Percentiles rank a stretch among this genome's conserved stretches.
phyloP scores from a whole-genome alignment of 1,140 invertebrate species.

The Panonychus citri region DNA sequence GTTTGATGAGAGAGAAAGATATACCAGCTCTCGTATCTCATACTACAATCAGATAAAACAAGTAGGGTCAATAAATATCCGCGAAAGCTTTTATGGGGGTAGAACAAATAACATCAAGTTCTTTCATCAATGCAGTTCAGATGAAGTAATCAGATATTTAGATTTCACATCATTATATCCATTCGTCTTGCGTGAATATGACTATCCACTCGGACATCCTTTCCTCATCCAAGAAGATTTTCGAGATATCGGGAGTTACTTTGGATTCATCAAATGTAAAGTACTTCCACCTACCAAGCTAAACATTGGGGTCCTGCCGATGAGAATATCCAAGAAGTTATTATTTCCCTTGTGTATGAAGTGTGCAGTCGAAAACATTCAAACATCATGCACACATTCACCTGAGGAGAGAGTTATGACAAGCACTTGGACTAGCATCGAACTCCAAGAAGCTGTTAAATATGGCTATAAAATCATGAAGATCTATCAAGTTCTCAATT shows the following conservation, averaged over 20 bases:
- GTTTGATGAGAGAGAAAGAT: not conserved
- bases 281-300: slow-evolving; percentile 11
- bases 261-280: slow-evolving; percentile 16
- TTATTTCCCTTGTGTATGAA: slow-evolving; percentile 14
- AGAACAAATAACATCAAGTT: slow-evolving; percentile 18
- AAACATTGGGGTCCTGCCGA: slow-evolving; percentile 12
- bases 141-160: slow-evolving; percentile 20
- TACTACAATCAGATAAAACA: not conserved
- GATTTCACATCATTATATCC: slow-evolving; percentile 11
- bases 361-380: slow-evolving; percentile 7
- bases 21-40: not conserved
- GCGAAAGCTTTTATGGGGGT: slow-evolving; percentile 21
- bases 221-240: slow-evolving; percentile 17
- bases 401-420: slow-evolving; percentile 17
- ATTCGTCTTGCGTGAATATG: not conserved
- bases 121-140: slow-evolving; percentile 13
- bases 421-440: slow-evolving; percentile 22
- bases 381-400: slow-evolving; percentile 15
- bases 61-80: not conserved
- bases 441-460: slow-evolving; percentile 20
- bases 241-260: slow-evolving; percentile 8
- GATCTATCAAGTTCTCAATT: slow-evolving; percentile 22
- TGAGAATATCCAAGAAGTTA: slow-evolving; percentile 7
- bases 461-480: slow-evolving; percentile 20
- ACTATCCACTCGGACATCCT: slow-evolving; percentile 17